Conservation (phyloP, 2,113 vertebrate genomes). For the Psammodynastes pulverulentus region DNA sequence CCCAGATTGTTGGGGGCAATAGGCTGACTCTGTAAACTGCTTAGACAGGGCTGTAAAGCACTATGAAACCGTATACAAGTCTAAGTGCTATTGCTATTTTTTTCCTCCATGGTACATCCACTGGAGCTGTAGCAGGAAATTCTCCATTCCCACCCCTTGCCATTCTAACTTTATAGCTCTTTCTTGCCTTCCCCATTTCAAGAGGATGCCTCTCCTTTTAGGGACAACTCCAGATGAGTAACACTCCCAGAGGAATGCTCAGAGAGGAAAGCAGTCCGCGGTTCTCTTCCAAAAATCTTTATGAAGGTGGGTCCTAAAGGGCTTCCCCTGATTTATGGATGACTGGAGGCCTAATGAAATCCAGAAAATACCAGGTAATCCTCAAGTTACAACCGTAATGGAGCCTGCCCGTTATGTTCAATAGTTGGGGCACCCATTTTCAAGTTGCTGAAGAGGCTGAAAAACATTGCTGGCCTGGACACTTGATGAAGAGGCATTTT, state of each 20-base stretch:
- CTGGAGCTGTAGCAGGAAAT: background rate
- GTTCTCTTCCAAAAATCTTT: background rate
- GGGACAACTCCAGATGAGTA: conserved; percentile 21
- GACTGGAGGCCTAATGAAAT: background rate
- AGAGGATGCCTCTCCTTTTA: conserved; percentile 27
- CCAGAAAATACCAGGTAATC: background rate
- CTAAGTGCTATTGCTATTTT: background rate
- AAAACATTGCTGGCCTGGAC: background rate
- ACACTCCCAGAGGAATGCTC: conserved; percentile 17
- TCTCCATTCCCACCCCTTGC: background rate
- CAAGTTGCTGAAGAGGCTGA: background rate
- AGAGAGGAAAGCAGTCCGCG: background rate
- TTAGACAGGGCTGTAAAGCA: too few relatives aligned
- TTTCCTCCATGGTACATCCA: background rate
- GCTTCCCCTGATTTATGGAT: conserved; percentile 8
- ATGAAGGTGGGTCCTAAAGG: background rate
- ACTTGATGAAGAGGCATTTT: background rate
- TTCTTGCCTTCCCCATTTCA: background rate
- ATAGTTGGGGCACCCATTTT: background rate
- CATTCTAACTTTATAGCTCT: background rate
- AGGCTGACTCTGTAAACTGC: too few relatives aligned
- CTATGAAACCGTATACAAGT: too few relatives aligned
- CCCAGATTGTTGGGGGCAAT: too few relatives aligned
- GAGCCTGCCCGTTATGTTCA: background rate
- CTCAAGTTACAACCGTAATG: background rate